These are phyloP conservation scores for Tapirus terrestris DNA, from an alignment of 2,113 vertebrate genomes.

Conservation along the genomic window DNA sequence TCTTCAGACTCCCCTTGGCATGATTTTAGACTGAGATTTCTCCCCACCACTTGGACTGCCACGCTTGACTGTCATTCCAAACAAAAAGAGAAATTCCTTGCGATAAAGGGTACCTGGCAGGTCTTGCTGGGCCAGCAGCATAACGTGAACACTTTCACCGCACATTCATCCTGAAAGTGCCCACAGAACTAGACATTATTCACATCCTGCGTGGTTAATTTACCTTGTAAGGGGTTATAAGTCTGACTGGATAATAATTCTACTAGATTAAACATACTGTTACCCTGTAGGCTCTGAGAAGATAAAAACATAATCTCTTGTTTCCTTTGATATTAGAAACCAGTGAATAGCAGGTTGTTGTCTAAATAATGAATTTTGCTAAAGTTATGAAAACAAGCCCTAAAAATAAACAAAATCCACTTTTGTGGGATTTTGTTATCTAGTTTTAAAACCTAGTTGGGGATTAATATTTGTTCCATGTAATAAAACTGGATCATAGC, in stretches of 20 bases:
- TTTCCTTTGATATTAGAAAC: conserved; percentile 43
- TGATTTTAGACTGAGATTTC: conserved; percentile 37
- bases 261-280: conserved; percentile 5
- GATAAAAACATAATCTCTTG: conserved; percentile 24
- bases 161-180: conserved; percentile 1
- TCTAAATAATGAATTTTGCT: conserved; percentile 42
- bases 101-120: background rate
- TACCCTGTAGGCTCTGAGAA: background rate
- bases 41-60: background rate
- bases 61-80: background rate
- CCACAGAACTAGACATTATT: conserved; percentile 31
- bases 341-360: background rate
- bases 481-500: background rate
- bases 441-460: conserved; percentile 6
- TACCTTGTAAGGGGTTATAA: conserved; percentile 44
- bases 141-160: background rate
- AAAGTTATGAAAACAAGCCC: background rate
- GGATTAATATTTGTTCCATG: background rate
- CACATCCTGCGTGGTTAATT: background rate
- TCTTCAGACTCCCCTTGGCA: conserved; percentile 51
- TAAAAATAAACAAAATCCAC: background rate
- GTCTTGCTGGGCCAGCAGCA: background rate
- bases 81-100: background rate
- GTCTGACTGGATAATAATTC: background rate
- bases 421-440: conserved; percentile 1